These are phyloP conservation scores for Perodicticus potto DNA, from an alignment of 2,797 vertebrate genomes.

Conservation along the genomic window DNA sequence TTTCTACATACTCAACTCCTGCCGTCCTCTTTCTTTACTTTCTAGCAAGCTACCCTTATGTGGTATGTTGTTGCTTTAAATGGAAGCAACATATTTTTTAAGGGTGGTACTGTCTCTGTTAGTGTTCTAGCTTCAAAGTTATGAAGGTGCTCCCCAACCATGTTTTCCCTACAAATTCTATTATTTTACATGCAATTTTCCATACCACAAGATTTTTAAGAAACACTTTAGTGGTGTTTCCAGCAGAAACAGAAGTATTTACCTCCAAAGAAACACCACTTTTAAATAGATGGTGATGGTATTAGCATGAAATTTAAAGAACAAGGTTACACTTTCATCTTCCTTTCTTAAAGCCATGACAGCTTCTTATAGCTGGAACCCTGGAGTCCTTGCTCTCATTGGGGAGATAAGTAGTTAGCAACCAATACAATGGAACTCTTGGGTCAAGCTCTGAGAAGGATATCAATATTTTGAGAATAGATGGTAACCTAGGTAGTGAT, in stretches of 20 bases:
- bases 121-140: neutral
- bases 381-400: neutral
- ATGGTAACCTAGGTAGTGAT: slow-evolving; percentile 41
- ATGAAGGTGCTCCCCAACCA: neutral
- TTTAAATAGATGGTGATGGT: neutral
- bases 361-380: neutral
- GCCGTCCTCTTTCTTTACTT: neutral
- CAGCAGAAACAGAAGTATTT: neutral
- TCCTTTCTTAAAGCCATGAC: slow-evolving; percentile 30
- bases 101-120: neutral
- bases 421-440: slow-evolving; percentile 52
- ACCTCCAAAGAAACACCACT: neutral
- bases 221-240: neutral
- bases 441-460: slow-evolving; percentile 61
- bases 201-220: neutral
- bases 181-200: neutral
- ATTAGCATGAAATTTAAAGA: slow-evolving; percentile 1
- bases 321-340: neutral
- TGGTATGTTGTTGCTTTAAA: neutral
- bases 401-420: slow-evolving; percentile 40
- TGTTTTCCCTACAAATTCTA: neutral
- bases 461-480: slow-evolving; percentile 63
- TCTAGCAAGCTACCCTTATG: neutral
- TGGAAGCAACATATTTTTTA: neutral
- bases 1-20: neutral